Percentiles rank a stretch among this genome's conserved stretches.
Conservation (phyloP, 2,888 invertebrate species). For the Rosalia funebris region DNA sequence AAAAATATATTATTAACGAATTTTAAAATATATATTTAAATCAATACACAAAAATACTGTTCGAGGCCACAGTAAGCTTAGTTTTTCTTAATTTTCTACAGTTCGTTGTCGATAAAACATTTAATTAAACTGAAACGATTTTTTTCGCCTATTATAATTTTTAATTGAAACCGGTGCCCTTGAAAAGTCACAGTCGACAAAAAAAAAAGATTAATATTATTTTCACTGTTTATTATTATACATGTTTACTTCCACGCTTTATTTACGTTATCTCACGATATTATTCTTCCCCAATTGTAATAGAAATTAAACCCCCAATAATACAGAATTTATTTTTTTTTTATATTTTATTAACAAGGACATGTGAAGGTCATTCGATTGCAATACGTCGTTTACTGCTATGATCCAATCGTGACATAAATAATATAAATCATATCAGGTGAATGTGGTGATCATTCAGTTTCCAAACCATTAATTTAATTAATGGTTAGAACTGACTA, state of each 20-base stretch:
- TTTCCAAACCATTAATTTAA: too few species aligned
- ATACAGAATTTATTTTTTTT: too few species aligned
- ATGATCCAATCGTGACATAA: too few species aligned
- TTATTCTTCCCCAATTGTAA: neutral
- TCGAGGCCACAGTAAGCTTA: neutral
- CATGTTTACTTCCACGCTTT: neutral
- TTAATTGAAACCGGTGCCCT: neutral
- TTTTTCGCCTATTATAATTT: neutral
- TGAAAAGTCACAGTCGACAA: neutral
- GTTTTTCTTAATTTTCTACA: neutral
- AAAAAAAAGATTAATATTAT: neutral
- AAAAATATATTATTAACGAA: neutral
- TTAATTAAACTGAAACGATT: neutral
- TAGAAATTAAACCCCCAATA: too few species aligned
- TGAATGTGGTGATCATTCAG: too few species aligned
- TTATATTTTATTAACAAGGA: conserved; percentile 3
- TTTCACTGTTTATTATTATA: neutral
- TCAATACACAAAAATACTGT: neutral
- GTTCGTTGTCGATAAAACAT: neutral
- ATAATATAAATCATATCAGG: too few species aligned
- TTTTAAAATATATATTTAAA: neutral
- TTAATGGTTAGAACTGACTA: too few species aligned
- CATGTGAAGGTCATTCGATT: conserved; percentile 8
- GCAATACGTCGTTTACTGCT: too few species aligned
- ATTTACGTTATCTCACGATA: neutral